These are phyloP conservation scores for Lasioglossum oenotherae DNA, from an alignment of 2,888 invertebrate genomes.

Conservation along the genomic window DNA sequence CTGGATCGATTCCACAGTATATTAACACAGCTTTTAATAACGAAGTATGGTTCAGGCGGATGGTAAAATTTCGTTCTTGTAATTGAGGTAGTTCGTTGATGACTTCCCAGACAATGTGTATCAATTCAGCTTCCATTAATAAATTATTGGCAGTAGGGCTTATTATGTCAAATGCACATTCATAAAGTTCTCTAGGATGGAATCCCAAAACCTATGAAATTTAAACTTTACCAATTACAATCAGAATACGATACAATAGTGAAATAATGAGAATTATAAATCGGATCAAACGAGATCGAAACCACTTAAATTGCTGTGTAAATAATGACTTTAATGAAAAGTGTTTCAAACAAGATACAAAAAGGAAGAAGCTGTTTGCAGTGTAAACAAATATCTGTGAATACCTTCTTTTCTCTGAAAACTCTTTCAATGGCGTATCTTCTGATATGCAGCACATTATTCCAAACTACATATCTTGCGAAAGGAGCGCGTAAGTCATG, in stretches of 20 bases:
- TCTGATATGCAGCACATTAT: conserved; percentile 91
- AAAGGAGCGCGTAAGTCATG: conserved; percentile 93
- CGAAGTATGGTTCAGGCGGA: conserved; percentile 92
- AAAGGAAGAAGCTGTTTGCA: background rate
- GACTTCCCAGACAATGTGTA: conserved; percentile 91
- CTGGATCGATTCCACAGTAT: conserved; percentile 91
- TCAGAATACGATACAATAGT: background rate
- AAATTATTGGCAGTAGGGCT: conserved; percentile 90
- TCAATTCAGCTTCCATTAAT: conserved; percentile 94
- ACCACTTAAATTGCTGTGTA: background rate
- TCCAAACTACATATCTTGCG: conserved; percentile 93
- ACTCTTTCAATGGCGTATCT: conserved; percentile 95
- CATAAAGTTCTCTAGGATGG: conserved; percentile 95
- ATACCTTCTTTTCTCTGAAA: conserved; percentile 91
- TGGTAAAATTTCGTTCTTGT: conserved; percentile 88
- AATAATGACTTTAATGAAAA: background rate
- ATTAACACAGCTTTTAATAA: conserved; percentile 91
- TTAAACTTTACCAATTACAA: background rate
- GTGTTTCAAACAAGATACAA: background rate
- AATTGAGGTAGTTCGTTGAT: conserved; percentile 89
- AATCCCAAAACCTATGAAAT: conserved; percentile 86
- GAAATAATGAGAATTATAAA: background rate
- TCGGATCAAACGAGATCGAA: background rate
- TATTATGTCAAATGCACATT: conserved; percentile 97
- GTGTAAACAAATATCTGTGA: background rate